These are phyloP conservation scores for Alviniconcha marisindica DNA, from an alignment of 1,140 invertebrate species.

Conservation along the genomic window DNA sequence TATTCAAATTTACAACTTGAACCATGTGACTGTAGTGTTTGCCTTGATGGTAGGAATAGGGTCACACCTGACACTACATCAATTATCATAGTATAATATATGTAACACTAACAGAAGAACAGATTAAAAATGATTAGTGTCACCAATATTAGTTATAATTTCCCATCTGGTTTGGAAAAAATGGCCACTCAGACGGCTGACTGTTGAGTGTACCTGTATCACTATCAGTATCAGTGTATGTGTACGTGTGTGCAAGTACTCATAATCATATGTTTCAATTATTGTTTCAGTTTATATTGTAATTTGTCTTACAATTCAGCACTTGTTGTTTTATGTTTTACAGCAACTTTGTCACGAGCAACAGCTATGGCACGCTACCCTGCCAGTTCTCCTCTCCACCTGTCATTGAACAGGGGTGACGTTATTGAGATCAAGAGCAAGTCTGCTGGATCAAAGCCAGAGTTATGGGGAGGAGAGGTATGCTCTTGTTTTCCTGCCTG, in stretches of 20 bases:
- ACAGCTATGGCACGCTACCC: conserved; percentile 51
- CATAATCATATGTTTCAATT: neutral
- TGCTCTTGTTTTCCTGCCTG: neutral
- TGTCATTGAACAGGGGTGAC: conserved; percentile 82
- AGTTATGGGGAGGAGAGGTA: conserved; percentile 85
- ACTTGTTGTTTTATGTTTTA: conserved; percentile 34
- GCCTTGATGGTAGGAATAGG: too few relatives aligned
- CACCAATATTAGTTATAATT: too few relatives aligned
- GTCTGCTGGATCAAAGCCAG: conserved; percentile 81
- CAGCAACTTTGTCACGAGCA: conserved; percentile 56
- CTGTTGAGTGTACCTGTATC: too few relatives aligned
- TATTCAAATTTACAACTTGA: too few relatives aligned
- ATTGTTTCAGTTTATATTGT: neutral
- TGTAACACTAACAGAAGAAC: too few relatives aligned
- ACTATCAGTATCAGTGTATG: too few relatives aligned
- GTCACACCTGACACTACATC: too few relatives aligned
- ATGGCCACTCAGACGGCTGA: too few relatives aligned
- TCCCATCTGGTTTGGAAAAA: too few relatives aligned
- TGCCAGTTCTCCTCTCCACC: conserved; percentile 77
- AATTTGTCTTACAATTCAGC: neutral
- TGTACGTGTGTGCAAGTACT: neutral
- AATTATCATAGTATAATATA: too few relatives aligned
- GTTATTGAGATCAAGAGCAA: conserved; percentile 84
- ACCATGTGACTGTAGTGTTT: too few relatives aligned
- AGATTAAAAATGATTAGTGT: too few relatives aligned